Evolutionary conservation across 1,140 invertebrate species (phyloP), one percentile per base, ranked within the genome.

Genomic region (Asbolus verrucosus): DNA sequence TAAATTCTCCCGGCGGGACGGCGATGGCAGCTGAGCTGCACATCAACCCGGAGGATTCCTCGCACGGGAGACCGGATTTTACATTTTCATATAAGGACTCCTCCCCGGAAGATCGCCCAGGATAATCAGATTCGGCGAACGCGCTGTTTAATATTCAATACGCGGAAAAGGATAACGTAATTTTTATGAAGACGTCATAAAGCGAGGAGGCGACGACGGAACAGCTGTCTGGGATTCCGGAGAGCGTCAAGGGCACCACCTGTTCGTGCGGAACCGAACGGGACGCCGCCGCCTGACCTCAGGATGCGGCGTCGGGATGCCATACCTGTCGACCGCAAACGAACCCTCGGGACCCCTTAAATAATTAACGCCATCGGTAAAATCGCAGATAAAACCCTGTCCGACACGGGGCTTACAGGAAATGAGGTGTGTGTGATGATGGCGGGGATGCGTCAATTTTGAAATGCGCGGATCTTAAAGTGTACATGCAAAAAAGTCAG

Each of bases 201-300:
- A 63, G 31, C 24, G 61, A 9, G 24, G 33, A 14, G 61, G 27
- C 60, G 27, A 16, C 60, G 60, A 61, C 21, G 50, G 24, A 69
- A 69, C 67, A 69, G 67, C 67, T 69, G 67, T 69, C 46, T 69
- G 67, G 62, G 24, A 27, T 24, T 59, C 43, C 65, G 43, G 43
- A 4, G 41, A 39, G 31, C 66, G 72, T 68, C 72, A 70, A 73
- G 72, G 72, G 69, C 72, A 71, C 72, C 72, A 73, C 72, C 72
- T 73, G 72, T 71, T 73, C 72, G 69, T 71, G 62, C 62, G 69
- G 65, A 71, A 73, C 72, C 43, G 65, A 43, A 66, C 65, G 69
- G 43, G 43, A 31, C 33, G 36, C 16, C 21, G 59, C 18, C 21
- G 41, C 27, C 38, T 61, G 67, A 46, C 50, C 59, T 31, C 38